phyloP scores from a whole-genome alignment of 1,140 invertebrate species.

The Theocolax elegans region DNA sequence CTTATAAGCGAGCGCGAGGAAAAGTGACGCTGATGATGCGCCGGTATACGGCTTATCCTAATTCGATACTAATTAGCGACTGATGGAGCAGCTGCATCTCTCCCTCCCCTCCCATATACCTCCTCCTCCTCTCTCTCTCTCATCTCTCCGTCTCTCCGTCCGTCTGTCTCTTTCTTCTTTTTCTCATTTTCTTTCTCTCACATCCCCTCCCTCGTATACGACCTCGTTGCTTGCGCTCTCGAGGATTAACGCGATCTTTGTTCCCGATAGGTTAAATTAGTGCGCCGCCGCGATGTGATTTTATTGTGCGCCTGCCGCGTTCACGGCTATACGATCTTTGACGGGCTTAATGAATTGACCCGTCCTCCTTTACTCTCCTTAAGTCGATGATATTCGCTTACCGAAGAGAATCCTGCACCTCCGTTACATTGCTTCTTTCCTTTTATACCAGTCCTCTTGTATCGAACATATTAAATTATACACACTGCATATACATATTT shows the following conservation, averaged over 20 bases:
- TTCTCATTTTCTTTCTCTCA: too few relatives aligned
- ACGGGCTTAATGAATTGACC: not conserved
- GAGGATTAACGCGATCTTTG: constrained; percentile 31
- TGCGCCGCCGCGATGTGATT: constrained; percentile 8
- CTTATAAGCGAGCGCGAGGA: not conserved
- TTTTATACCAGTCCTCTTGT: too few relatives aligned
- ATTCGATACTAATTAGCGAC: constrained; percentile 35
- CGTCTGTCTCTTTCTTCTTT: too few relatives aligned
- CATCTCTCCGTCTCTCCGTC: too few relatives aligned
- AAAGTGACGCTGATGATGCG: constrained; percentile 8
- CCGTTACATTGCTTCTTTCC: too few relatives aligned
- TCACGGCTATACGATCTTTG: not conserved
- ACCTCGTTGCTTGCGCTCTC: too few relatives aligned
- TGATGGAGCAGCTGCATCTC: too few relatives aligned
- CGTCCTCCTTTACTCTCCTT: not conserved
- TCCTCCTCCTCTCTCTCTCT: too few relatives aligned
- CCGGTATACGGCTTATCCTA: not conserved
- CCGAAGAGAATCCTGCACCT: not conserved
- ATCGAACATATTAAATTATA: too few relatives aligned
- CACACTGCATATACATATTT: too few relatives aligned
- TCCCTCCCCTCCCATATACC: too few relatives aligned
- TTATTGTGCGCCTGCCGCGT: constrained; percentile 9
- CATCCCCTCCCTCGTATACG: too few relatives aligned
- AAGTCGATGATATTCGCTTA: not conserved
- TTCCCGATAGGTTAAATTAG: constrained; percentile 26